Conservation (phyloP, 1,140 invertebrate genomes). For the Caligus rogercresseyi region DNA sequence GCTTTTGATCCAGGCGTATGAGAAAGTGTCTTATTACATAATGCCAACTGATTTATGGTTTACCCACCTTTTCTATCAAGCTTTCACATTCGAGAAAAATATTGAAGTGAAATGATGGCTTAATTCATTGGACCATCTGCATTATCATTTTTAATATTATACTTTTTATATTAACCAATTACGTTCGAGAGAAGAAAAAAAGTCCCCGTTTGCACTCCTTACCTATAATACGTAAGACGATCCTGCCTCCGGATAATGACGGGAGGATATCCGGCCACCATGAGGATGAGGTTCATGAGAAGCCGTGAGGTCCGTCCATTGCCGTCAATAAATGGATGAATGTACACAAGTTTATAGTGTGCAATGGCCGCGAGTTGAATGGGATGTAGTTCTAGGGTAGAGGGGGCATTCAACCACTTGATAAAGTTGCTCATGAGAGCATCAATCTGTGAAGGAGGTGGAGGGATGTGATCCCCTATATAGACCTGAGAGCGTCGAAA, state of each 20-base stretch:
- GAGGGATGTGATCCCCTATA: conserved; percentile 76
- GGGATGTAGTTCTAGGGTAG: conserved; percentile 44
- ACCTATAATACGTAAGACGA: conserved; percentile 50
- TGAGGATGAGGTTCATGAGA: conserved; percentile 91
- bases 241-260: conserved; percentile 87
- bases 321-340: conserved; percentile 80
- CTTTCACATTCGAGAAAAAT: too few relatives aligned
- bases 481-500: conserved; percentile 67
- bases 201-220: too few relatives aligned
- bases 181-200: too few relatives aligned
- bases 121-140: too few relatives aligned
- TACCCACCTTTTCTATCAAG: too few relatives aligned
- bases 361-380: conserved; percentile 80
- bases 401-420: conserved; percentile 44
- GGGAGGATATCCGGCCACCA: conserved; percentile 91
- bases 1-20: too few relatives aligned
- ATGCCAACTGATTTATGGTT: too few relatives aligned
- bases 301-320: conserved; percentile 85
- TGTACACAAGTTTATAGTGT: conserved; percentile 88
- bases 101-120: too few relatives aligned
- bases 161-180: too few relatives aligned
- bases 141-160: too few relatives aligned
- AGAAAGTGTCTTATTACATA: too few relatives aligned
- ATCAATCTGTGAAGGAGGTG: conserved; percentile 55
- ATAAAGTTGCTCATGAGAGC: conserved; percentile 70